Base-by-base conservation (phyloP, 2,888 invertebrate species). In the Hyposoter didymator region DNA sequence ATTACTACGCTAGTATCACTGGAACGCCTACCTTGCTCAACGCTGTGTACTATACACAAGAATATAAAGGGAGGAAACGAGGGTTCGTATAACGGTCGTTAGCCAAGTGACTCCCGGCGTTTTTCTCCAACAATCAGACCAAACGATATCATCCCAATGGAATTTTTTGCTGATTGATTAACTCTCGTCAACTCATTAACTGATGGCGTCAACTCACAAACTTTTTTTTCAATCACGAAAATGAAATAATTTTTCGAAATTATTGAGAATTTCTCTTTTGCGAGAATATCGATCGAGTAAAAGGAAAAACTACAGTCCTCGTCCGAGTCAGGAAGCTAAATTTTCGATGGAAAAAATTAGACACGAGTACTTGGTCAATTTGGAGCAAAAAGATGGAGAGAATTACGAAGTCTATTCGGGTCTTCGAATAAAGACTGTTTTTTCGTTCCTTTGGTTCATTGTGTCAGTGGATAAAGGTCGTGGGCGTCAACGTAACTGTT, bases 1-100 rank as follows among this genome's bases (percentile, higher is more conserved):
- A 84, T 84, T 81, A 84, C 45, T 45, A 70, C 79, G 55, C 64
- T 49, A 47, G 19, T 12, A 69, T 78, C 70, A 62, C 62, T 70
- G 59, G 39, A 35, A 47, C 47, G n/a, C 28, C 59, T 49, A 47
- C 39, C 47, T 75, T 59, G 47, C 47, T 73, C 22, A 49, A 55
- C 39, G 22, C 3, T 32, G 5, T 32, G 5, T 39, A 47, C 52
- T 28, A 12, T 28, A 12, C 47, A 64, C 47, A 49, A 75, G 35
- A 32, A 19, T 17, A 47, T 49, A 17, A 28, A 43, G 17, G n/a
- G 17, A 52, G 47, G 43, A 52, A 62, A 43, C 32, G 19, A 49
- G 62, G 43, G n/a, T 28, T 79, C 64, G 70, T 84, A 59, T 64
- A 52, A 43, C 17, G 59, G 64, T 79, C 64, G 64, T 84, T 79